phyloP scores from a whole-genome alignment of 2,888 invertebrate species.

The Polydrusus cervinus region DNA sequence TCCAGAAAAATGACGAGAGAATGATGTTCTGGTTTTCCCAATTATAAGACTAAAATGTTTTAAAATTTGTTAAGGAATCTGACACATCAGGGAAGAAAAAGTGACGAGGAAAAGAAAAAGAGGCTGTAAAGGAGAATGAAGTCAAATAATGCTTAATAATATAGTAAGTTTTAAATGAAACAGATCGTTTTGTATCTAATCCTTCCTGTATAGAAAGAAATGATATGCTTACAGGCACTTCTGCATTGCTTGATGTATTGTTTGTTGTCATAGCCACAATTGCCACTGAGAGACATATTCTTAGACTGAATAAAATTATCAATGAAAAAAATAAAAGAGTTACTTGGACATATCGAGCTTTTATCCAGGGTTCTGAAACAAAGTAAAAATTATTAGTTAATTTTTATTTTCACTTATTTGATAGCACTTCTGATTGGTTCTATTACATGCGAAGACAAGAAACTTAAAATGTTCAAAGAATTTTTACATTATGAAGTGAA shows the following conservation, averaged over 20 bases:
- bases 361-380: constrained; percentile 1
- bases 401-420: not conserved
- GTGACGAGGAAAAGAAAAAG: no score
- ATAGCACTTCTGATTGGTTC: no score
- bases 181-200: no score
- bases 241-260: constrained; percentile 63
- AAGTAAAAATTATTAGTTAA: not conserved
- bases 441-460: no score
- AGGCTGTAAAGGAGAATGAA: no score
- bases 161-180: no score
- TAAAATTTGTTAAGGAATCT: no score
- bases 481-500: no score
- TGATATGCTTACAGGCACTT: constrained; percentile 70
- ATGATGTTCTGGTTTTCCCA: constrained; percentile 43
- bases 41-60: constrained; percentile 65
- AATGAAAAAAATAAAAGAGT: constrained; percentile 42
- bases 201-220: not conserved
- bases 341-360: constrained; percentile 46
- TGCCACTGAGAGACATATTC: constrained; percentile 74
- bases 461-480: no score
- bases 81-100: no score
- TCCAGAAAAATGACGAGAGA: constrained; percentile 47
- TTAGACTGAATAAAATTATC: constrained; percentile 33
- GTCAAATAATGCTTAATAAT: no score
- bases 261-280: constrained; percentile 82